Percentiles rank a stretch among this genome's conserved stretches.
Conservation (phyloP, 2,113 vertebrate genomes). For the Mirounga angustirostris region DNA sequence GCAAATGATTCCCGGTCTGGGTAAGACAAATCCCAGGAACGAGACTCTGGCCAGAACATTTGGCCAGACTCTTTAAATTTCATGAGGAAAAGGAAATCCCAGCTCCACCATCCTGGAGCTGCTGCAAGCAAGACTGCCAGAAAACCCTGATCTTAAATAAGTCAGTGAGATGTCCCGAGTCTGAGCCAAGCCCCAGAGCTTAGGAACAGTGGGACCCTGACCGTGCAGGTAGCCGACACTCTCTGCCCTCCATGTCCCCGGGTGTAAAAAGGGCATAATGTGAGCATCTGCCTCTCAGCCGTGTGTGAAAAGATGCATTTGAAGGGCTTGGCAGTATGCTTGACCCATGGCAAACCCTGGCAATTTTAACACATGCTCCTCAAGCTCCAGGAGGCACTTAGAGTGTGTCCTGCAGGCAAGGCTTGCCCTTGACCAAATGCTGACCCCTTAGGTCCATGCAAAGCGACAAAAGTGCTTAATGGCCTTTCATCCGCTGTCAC, state of each 20-base stretch:
- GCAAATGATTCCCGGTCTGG: neutral
- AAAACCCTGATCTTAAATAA: conserved; percentile 71
- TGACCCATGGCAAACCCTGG: neutral
- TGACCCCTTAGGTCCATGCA: accelerated
- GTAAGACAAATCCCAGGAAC: neutral
- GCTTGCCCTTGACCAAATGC: neutral
- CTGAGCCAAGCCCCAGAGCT: neutral
- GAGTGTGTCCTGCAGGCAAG: accelerated
- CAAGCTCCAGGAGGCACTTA: no score
- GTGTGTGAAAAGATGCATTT: neutral
- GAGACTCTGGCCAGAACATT: conserved; percentile 71
- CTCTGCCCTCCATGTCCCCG: accelerated
- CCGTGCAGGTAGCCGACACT: accelerated
- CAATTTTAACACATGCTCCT: accelerated
- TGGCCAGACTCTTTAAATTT: conserved; percentile 85
- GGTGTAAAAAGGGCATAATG: neutral
- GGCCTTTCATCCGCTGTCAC: neutral
- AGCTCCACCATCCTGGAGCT: conserved; percentile 75
- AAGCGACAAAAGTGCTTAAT: accelerated
- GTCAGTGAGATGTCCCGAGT: neutral
- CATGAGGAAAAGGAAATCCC: conserved; percentile 82
- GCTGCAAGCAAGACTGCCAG: conserved; percentile 79
- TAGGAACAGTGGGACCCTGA: neutral
- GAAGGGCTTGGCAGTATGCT: neutral
- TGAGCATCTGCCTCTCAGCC: neutral